Base-by-base conservation (phyloP, 1,140 invertebrate genomes). In the Drosophila sp. region DNA sequence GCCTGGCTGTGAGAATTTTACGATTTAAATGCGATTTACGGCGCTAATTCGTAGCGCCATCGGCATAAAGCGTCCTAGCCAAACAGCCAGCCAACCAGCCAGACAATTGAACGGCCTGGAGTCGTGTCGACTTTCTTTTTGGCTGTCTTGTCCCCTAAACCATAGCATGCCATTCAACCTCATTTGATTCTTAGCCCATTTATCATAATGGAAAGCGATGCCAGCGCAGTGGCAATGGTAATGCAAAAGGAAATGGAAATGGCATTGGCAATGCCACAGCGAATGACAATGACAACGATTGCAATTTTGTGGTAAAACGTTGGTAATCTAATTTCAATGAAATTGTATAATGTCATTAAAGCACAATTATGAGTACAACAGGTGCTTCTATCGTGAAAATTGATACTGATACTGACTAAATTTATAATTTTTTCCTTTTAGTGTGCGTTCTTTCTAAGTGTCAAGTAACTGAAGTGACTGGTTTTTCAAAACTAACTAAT, bases 21-120 rank as follows among this genome's bases (percentile, higher is more conserved):
- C 83, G 83, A 89, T 89, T 89, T 89, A 89, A 89, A 89, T 89
- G 73, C 83, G 84, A 89, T 89, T 89, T 89, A 89, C 84, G 83
- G 84, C 83, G 83, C 83, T 89, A 89, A 89, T 89, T 89, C 83
- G 73, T 79, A 76, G 78, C 82, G 83, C 75, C 83, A 89, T 63
- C 78, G 82, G 78, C 78, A 82, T 59, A 59, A 53, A 69, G 48
- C 32, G 54, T 11, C 29, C 34, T 54, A 46, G 69, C 36, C 21
- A 40, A 11, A 48, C 53, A 48, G 72, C 16, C 32, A 57, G 61
- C 6, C 56, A 65, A 25, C 16, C 41, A 40, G 58, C 16, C 57
- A 64, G 78, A 78, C 78, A 86, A 86, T 86, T 76, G 74, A 74
- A 80, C 64, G 78, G 62, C 48, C 36, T 59, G 53, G 63, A 36